These are phyloP conservation scores for Listronotus bonariensis DNA, from an alignment of 1,140 invertebrate genomes.

Conservation along the genomic window DNA sequence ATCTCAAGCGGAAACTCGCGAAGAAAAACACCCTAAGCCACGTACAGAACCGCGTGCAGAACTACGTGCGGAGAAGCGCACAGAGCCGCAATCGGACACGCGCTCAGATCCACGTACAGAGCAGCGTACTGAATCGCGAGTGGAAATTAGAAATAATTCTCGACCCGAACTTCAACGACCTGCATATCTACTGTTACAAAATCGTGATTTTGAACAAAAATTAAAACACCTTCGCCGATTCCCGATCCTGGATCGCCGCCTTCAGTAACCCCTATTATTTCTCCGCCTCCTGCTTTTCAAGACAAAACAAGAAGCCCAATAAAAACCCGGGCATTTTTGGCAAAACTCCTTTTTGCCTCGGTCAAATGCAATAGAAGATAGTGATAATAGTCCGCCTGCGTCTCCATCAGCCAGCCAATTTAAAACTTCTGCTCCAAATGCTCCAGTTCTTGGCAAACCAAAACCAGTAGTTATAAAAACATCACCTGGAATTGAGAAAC, in stretches of 20 bases:
- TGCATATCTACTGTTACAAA: conserved; percentile 42
- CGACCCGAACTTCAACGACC: conserved; percentile 44
- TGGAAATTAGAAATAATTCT: not conserved
- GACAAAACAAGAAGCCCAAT: conserved; percentile 55
- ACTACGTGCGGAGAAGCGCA: not conserved
- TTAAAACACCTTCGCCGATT: conserved; percentile 56
- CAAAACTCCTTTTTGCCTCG: conserved; percentile 60
- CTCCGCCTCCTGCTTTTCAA: conserved; percentile 66
- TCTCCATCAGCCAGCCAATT: conserved; percentile 52
- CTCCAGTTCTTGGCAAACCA: conserved; percentile 15
- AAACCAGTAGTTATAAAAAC: conserved; percentile 21
- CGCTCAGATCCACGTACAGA: not conserved
- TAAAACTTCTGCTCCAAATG: conserved; percentile 46
- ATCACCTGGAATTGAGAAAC: conserved; percentile 38
- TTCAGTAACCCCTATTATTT: conserved; percentile 64
- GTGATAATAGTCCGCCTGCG: conserved; percentile 61
- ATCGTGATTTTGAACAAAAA: conserved; percentile 52
- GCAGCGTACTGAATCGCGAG: not conserved
- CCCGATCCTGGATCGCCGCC: conserved; percentile 59
- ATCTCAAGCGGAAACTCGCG: conserved; percentile 1
- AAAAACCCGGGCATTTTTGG: conserved; percentile 53
- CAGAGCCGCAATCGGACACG: too few relatives aligned
- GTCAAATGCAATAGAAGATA: conserved; percentile 63
- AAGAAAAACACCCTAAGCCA: conserved; percentile 1
- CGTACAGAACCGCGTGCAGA: conserved; percentile 12